Evolutionary conservation across 2,888 invertebrate genomes (phyloP).

Genomic region (Dinocampus coccinellae): DNA sequence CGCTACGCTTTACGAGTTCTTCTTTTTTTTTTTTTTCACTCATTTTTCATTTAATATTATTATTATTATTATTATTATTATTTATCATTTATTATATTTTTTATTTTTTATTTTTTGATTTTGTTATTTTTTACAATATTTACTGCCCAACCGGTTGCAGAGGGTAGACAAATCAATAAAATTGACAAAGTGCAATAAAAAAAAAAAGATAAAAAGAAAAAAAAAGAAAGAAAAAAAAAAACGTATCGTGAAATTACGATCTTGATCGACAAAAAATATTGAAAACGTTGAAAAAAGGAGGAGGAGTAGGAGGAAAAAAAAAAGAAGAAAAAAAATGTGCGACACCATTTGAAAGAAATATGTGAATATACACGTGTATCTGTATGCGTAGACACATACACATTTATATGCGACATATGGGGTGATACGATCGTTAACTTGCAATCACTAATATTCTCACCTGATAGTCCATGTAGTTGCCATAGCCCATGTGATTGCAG

Average conservation of each 20-base stretch:
- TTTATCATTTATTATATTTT: background rate
- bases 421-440: background rate
- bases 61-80: no score
- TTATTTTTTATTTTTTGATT: background rate
- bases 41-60: no score
- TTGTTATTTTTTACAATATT: background rate
- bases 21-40: background rate
- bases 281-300: no score
- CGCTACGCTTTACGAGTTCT: conserved; percentile 3
- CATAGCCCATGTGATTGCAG: conserved; percentile 94
- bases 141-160: background rate
- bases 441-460: conserved; percentile 67
- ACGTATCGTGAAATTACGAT: no score
- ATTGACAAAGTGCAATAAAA: background rate
- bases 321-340: background rate
- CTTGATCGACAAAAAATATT: no score
- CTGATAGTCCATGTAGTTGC: conserved; percentile 93
- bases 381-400: background rate
- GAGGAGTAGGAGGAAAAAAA: no score
- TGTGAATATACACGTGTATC: no score
- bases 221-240: no score
- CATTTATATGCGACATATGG: background rate
- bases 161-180: background rate
- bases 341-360: background rate
- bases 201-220: no score